A percentile compares a stretch with the other conserved stretches of the same genome.
Conservation (phyloP, 2,888 invertebrate species). For the Neria commutata region DNA sequence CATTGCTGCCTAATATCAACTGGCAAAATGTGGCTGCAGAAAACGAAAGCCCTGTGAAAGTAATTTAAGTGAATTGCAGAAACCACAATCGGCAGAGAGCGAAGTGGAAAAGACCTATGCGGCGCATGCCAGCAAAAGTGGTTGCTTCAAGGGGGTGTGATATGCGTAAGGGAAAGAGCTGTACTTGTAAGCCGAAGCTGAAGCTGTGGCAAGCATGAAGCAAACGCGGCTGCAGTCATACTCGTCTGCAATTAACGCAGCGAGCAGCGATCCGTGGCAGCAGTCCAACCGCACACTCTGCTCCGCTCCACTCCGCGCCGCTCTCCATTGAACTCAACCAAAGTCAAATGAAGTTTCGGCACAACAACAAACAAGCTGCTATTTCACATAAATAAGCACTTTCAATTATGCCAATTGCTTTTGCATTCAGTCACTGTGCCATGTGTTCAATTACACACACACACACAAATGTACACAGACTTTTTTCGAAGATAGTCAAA, state of each 20-base stretch:
- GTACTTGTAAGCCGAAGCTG: not conserved
- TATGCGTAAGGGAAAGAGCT: not conserved
- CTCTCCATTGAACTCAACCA: not conserved
- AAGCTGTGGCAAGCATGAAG: not conserved
- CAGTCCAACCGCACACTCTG: too few species aligned
- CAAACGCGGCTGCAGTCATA: not conserved
- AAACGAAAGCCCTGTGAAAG: not conserved
- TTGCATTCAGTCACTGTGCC: too few species aligned
- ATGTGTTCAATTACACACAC: too few species aligned
- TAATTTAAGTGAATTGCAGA: not conserved
- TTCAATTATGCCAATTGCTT: too few species aligned
- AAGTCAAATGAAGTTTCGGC: not conserved
- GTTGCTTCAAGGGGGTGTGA: not conserved
- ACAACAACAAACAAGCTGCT: not conserved
- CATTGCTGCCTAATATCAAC: not conserved
- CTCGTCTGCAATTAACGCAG: not conserved
- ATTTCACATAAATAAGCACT: too few species aligned
- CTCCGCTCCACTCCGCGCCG: too few species aligned
- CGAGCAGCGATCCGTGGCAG: not conserved
- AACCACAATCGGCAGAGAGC: not conserved
- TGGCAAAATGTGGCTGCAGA: not conserved
- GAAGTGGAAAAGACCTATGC: not conserved
- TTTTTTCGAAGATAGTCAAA: too few species aligned
- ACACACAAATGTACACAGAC: too few species aligned
- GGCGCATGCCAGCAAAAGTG: not conserved